Conservation (phyloP, 1,140 invertebrate genomes). For the Diploscapter pachys region DNA sequence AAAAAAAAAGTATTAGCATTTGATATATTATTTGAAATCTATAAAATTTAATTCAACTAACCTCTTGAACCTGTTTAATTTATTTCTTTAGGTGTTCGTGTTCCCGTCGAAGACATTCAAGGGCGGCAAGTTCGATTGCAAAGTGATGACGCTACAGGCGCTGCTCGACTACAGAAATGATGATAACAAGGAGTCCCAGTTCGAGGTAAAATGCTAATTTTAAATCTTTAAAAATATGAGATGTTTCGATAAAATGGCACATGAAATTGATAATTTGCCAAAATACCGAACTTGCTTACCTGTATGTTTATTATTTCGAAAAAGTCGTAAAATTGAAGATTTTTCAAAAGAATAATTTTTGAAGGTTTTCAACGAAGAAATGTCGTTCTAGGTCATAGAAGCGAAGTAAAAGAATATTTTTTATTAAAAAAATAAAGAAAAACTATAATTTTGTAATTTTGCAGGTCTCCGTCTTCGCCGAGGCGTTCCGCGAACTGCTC, state of each 20-base stretch:
- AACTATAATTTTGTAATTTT: constrained; percentile 54
- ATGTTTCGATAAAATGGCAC: background rate
- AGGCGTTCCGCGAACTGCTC: constrained; percentile 91
- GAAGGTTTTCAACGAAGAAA: background rate
- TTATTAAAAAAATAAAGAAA: background rate
- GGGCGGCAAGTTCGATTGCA: constrained; percentile 81
- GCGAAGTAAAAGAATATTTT: background rate
- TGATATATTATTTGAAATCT: too few relatives aligned
- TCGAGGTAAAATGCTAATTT: constrained; percentile 11
- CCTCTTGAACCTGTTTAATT: background rate
- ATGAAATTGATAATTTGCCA: too few relatives aligned
- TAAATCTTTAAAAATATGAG: background rate
- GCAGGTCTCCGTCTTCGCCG: constrained; percentile 78
- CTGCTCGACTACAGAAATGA: constrained; percentile 83
- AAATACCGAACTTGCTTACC: too few relatives aligned
- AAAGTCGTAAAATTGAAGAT: too few relatives aligned
- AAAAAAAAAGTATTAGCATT: too few relatives aligned
- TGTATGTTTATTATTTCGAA: too few relatives aligned
- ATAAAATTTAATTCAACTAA: background rate
- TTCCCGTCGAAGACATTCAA: constrained; percentile 80
- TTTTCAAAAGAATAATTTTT: background rate
- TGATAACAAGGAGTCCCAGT: constrained; percentile 73
- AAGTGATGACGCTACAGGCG: constrained; percentile 79
- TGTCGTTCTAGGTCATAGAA: background rate
- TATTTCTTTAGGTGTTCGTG: constrained; percentile 64